phyloP scores from a whole-genome alignment of 2,797 vertebrate species.

The Myotis findleyi region DNA sequence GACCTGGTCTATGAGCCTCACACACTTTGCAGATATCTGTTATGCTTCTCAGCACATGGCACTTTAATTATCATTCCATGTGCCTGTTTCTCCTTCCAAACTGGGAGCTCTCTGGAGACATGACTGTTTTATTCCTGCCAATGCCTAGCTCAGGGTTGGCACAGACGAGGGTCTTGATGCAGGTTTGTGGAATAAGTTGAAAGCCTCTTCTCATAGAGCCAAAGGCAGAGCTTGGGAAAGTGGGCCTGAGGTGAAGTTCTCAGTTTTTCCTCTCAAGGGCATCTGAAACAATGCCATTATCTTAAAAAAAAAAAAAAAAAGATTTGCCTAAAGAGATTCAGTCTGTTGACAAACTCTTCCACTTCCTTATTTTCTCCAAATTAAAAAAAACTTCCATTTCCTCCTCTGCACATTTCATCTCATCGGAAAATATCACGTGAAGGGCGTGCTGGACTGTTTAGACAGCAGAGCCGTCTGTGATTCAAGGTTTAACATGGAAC shows the following conservation, averaged over 20 bases:
- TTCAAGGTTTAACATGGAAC: slow-evolving; percentile 30
- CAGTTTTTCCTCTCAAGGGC: not conserved
- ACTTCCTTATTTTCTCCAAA: slow-evolving; percentile 47
- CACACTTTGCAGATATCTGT: not conserved
- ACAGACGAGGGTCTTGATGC: not conserved
- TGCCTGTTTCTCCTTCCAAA: not conserved
- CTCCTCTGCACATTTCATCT: slow-evolving; percentile 5
- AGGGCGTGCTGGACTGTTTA: slow-evolving; percentile 11
- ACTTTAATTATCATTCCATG: not conserved
- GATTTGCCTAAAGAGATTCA: slow-evolving; percentile 9
- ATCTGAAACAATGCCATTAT: slow-evolving; percentile 28
- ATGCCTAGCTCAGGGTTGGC: not conserved
- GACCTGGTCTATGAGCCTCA: not conserved
- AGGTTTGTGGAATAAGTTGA: not conserved
- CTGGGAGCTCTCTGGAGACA: not conserved
- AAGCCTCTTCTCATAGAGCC: not conserved
- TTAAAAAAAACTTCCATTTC: slow-evolving; percentile 35
- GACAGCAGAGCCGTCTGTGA: not conserved
- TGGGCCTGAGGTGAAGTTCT: not conserved
- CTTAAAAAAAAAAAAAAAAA: not conserved
- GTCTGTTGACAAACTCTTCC: not conserved
- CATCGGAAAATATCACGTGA: slow-evolving; percentile 36
- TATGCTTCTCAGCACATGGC: not conserved
- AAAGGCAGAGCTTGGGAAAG: not conserved
- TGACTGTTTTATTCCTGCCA: not conserved